These are phyloP conservation scores for Hedya salicella DNA, from an alignment of 2,888 invertebrate genomes.

Conservation along the genomic window DNA sequence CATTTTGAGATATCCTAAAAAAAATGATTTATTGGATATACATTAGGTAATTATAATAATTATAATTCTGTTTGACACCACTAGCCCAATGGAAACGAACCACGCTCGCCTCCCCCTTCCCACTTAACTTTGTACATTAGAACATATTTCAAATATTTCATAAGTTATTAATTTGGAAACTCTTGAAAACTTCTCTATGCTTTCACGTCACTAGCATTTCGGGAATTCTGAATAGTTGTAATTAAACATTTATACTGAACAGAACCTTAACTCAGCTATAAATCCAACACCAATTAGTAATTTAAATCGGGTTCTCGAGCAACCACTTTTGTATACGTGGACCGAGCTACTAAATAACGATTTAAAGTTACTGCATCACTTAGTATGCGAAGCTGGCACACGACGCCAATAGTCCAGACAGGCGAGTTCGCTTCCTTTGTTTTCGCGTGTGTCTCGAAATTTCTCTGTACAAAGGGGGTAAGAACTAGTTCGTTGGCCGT, in stretches of 20 bases:
- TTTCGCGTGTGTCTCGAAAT: slow-evolving; percentile 35
- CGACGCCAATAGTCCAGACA: slow-evolving; percentile 28
- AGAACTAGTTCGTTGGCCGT: slow-evolving; percentile 20
- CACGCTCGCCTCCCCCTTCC: slow-evolving; percentile 51
- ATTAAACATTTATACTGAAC: neutral
- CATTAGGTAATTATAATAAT: too few species aligned
- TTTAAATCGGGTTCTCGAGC: slow-evolving; percentile 15
- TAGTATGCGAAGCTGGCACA: slow-evolving; percentile 29
- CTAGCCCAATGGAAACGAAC: slow-evolving; percentile 61
- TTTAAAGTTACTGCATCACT: slow-evolving; percentile 31
- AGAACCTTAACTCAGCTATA: slow-evolving; percentile 15
- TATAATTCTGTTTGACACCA: too few species aligned
- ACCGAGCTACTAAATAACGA: slow-evolving; percentile 25
- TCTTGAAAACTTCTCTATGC: neutral
- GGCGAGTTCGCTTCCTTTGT: slow-evolving; percentile 34
- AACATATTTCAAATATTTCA: slow-evolving; percentile 1
- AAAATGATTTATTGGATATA: too few species aligned
- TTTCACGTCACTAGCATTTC: neutral
- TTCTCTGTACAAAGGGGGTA: slow-evolving; percentile 30
- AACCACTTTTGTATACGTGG: slow-evolving; percentile 14
- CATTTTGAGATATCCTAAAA: too few species aligned
- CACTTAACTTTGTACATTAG: slow-evolving; percentile 46
- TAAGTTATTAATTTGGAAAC: slow-evolving; percentile 3
- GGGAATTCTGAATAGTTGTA: slow-evolving; percentile 1
- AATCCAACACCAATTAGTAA: slow-evolving; percentile 19